Percentiles rank a stretch among this genome's conserved stretches.
phyloP scores from a whole-genome alignment of 2,113 vertebrate species.

The Amblyornis subalaris region DNA sequence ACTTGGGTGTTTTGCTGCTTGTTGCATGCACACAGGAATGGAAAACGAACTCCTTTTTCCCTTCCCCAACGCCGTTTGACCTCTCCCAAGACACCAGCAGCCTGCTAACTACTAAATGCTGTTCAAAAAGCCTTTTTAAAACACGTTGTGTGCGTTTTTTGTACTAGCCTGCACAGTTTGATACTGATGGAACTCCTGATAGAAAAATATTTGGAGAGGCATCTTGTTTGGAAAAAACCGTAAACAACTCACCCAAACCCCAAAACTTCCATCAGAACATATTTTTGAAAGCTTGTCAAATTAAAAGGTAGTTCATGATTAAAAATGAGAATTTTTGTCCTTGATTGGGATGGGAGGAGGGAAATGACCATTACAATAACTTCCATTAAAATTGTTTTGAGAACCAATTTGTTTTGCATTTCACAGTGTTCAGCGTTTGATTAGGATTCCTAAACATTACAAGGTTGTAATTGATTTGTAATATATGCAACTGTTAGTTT shows the following conservation, averaged over 20 bases:
- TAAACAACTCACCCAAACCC: neutral
- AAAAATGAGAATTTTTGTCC: conserved; percentile 22
- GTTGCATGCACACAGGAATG: conserved; percentile 97
- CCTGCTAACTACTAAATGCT: conserved; percentile 84
- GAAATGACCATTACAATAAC: conserved; percentile 9
- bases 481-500: conserved; percentile 41
- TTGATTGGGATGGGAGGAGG: conserved; percentile 43
- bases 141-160: conserved; percentile 50
- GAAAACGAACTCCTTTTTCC: conserved; percentile 82
- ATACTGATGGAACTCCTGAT: conserved; percentile 52
- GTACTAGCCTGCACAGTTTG: conserved; percentile 63
- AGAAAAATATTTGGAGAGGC: conserved; percentile 62
- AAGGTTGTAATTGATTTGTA: conserved; percentile 68
- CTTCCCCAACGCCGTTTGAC: conserved; percentile 83
- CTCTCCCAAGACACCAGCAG: conserved; percentile 86
- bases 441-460: conserved; percentile 30
- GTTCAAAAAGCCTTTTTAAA: conserved; percentile 68
- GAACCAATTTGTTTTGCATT: conserved; percentile 63
- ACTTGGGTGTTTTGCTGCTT: conserved; percentile 90
- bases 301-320: conserved; percentile 1
- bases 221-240: conserved; percentile 45
- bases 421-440: conserved; percentile 58
- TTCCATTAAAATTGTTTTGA: conserved; percentile 67
- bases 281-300: conserved; percentile 47
- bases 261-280: conserved; percentile 26